A percentile compares a stretch with the other conserved stretches of the same genome.
These are phyloP conservation scores for Ischnura elegans DNA, from an alignment of 2,888 invertebrate genomes.

Conservation along the genomic window DNA sequence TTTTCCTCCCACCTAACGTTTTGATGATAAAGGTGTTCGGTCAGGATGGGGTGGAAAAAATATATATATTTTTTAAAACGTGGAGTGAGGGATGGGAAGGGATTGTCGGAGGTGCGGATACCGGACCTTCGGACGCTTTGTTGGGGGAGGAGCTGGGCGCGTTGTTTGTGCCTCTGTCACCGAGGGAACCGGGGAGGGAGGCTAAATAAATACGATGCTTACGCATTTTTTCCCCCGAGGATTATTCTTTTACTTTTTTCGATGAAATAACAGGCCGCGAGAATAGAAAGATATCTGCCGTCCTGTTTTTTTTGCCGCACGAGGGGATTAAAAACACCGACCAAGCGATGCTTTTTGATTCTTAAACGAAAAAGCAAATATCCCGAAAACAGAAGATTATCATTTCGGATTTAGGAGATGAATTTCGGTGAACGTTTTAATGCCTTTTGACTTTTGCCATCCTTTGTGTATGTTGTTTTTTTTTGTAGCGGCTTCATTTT, in stretches of 20 bases:
- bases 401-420: constrained; percentile 34
- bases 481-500: neutral
- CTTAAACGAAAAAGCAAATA: constrained; percentile 45
- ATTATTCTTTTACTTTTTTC: neutral
- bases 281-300: neutral
- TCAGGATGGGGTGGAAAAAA: neutral
- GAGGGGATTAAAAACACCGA: neutral
- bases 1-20: neutral
- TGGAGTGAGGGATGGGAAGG: neutral
- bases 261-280: neutral
- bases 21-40: constrained; percentile 48
- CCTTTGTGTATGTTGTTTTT: neutral
- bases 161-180: neutral
- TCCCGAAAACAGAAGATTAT: constrained; percentile 39
- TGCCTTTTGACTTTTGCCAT: constrained; percentile 10
- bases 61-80: neutral
- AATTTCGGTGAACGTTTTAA: constrained; percentile 4
- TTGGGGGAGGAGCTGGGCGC: neutral
- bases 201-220: constrained; percentile 29
- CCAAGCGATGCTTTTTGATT: constrained; percentile 52
- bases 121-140: neutral
- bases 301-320: neutral
- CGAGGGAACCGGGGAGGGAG: neutral
- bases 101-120: neutral
- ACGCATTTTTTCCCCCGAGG: neutral